Evolutionary conservation across 2,113 vertebrate genomes (phyloP).

Genomic region (Dolichallabes microphthalmus): DNA sequence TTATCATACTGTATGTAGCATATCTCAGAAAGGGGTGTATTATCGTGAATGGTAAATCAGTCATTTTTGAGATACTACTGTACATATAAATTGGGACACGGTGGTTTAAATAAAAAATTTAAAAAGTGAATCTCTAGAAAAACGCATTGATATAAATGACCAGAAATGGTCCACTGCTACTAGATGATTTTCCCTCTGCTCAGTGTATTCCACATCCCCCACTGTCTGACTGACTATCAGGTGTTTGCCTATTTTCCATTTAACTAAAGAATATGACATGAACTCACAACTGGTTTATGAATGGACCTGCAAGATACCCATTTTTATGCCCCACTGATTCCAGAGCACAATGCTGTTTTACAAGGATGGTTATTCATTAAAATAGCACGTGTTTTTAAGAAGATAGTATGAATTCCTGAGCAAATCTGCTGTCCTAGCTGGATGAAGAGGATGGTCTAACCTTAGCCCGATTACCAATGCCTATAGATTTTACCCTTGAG

Average conservation of each 20-base stretch:
- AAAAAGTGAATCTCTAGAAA: too few species aligned
- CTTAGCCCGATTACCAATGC: neutral
- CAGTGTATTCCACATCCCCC: neutral
- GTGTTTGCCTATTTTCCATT: neutral
- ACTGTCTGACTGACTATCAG: neutral
- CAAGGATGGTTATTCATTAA: neutral
- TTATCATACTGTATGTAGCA: too few species aligned
- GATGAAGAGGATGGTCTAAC: neutral
- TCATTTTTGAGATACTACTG: too few species aligned
- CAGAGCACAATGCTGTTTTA: neutral
- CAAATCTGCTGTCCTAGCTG: neutral
- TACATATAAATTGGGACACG: too few species aligned
- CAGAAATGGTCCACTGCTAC: neutral
- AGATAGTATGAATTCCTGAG: neutral
- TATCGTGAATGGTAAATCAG: too few species aligned
- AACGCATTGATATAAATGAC: too few species aligned
- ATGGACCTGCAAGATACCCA: neutral
- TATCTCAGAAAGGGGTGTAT: too few species aligned
- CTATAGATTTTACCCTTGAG: neutral
- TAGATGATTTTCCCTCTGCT: neutral
- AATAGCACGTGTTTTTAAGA: neutral
- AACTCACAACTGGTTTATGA: neutral
- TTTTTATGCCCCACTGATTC: neutral
- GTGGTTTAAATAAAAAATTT: too few species aligned
- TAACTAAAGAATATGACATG: neutral